Percentiles rank a stretch among this genome's conserved stretches.
Conservation (phyloP, 1,140 invertebrate genomes). For the Ctenoplectra terminalis region DNA sequence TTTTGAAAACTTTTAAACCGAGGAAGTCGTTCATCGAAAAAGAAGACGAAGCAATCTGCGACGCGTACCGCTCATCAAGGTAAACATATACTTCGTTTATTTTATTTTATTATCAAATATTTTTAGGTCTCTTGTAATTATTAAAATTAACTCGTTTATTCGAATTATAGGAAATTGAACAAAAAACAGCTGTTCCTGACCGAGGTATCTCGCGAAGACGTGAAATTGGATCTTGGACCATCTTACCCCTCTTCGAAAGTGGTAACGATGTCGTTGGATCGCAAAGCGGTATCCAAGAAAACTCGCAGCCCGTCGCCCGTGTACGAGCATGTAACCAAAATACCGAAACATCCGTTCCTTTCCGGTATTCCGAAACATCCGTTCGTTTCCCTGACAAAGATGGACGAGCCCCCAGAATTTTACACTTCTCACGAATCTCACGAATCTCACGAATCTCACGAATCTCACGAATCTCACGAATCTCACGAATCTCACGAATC, state of each 20-base stretch:
- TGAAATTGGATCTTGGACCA: slow-evolving; percentile 54
- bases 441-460: neutral
- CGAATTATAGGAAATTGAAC: neutral
- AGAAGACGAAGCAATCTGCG: neutral
- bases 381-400: slow-evolving; percentile 40
- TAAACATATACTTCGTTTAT: neutral
- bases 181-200: slow-evolving; percentile 49
- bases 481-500: neutral
- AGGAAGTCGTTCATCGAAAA: neutral
- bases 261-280: slow-evolving; percentile 12
- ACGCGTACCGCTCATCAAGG: neutral
- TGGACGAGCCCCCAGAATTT: neutral
- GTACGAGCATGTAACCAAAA: rapidly evolving
- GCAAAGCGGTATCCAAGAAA: neutral
- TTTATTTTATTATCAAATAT: neutral
- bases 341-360: slow-evolving; percentile 20
- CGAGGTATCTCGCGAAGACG: slow-evolving; percentile 63
- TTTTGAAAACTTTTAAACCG: slow-evolving; percentile 44
- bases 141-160: neutral
- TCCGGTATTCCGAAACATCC: slow-evolving; percentile 58
- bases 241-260: neutral
- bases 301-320: rapidly evolving
- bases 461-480: neutral
- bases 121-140: neutral
- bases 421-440: too few relatives aligned